A percentile compares a stretch with the other conserved stretches of the same genome.
These are phyloP conservation scores for Phalangium opilio DNA, from an alignment of 2,888 invertebrate genomes.

Conservation along the genomic window DNA sequence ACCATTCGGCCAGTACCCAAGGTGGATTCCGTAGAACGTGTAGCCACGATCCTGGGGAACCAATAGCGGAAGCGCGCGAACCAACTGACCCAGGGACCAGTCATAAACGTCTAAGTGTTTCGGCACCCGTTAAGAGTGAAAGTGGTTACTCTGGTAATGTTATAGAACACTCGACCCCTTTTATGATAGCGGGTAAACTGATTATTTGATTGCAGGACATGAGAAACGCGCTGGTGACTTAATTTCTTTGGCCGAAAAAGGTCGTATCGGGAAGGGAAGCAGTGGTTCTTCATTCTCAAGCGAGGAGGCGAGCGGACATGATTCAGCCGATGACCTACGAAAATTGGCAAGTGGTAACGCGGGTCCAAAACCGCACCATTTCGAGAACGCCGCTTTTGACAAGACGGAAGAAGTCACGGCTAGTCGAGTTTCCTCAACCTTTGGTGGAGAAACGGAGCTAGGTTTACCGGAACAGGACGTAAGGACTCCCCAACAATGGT, in stretches of 20 bases:
- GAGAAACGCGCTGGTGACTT: constrained; percentile 15
- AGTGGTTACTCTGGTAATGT: too few species aligned
- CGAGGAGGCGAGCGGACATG: constrained; percentile 21
- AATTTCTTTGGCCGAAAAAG: constrained; percentile 23
- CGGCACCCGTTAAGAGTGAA: too few species aligned
- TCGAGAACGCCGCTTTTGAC: constrained; percentile 21
- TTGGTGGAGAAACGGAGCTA: constrained; percentile 17
- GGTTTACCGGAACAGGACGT: background rate
- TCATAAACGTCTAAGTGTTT: too few species aligned
- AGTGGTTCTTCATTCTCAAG: constrained; percentile 22
- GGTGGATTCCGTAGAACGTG: constrained; percentile 15
- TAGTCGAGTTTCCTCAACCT: background rate
- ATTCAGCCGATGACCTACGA: constrained; percentile 12
- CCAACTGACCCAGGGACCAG: too few species aligned
- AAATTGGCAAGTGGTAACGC: background rate
- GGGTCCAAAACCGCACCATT: constrained; percentile 16
- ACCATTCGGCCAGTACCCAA: constrained; percentile 23
- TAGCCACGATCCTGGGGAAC: constrained; percentile 5
- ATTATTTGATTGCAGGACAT: too few species aligned
- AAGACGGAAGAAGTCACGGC: constrained; percentile 20
- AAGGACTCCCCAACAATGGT: too few species aligned
- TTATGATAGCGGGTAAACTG: too few species aligned
- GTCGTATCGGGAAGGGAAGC: constrained; percentile 19
- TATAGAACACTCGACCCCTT: too few species aligned
- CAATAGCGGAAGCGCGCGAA: too few species aligned